A percentile compares a stretch with the other conserved stretches of the same genome.
Conservation (phyloP, 2,113 vertebrate genomes). For the Dryoscopus gambensis region DNA sequence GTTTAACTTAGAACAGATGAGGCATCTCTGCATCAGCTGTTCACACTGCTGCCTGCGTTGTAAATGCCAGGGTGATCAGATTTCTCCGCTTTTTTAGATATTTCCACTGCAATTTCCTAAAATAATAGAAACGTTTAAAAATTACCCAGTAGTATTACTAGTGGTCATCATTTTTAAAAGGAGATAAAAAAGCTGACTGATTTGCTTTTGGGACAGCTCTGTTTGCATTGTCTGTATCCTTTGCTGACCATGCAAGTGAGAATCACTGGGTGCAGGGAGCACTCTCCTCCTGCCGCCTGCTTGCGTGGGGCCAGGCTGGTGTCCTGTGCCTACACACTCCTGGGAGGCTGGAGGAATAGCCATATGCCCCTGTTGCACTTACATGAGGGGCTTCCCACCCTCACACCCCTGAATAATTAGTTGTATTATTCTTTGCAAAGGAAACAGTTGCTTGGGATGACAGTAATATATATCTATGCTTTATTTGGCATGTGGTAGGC, state of each 20-base stretch:
- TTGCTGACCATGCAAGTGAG: neutral
- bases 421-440: neutral
- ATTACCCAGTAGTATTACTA: neutral
- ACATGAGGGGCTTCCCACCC: neutral
- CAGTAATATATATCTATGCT: too few relatives aligned
- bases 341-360: neutral
- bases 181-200: neutral
- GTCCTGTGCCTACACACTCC: neutral
- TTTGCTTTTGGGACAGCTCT: neutral
- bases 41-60: neutral
- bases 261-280: accelerated
- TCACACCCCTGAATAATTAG: neutral
- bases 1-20: neutral
- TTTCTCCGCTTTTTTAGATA: neutral
- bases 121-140: neutral
- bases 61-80: neutral
- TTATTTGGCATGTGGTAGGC: neutral
- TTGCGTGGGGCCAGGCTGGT: accelerated
- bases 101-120: neutral
- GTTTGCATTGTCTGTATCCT: neutral
- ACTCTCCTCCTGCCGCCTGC: accelerated
- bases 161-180: neutral
- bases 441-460: neutral
- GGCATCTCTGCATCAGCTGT: neutral
- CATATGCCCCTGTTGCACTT: accelerated